Percentiles rank a stretch among this genome's conserved stretches.
Conservation (phyloP, 64 coral and sea anemone genomes). For the Acropora yongei region DNA sequence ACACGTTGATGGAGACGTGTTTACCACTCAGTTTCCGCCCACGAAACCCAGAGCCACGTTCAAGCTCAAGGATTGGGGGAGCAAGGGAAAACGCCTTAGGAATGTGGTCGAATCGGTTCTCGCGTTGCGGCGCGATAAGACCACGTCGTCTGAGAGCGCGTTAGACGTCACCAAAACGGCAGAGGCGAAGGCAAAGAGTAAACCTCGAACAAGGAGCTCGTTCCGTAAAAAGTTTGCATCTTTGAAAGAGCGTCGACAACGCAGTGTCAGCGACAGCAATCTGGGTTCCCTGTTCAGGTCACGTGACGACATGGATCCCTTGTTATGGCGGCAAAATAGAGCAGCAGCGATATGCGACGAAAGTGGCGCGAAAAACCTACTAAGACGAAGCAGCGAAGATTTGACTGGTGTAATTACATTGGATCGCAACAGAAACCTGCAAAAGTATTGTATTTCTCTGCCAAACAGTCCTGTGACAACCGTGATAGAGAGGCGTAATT, state of each 20-base stretch:
- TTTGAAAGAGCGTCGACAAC: constrained; percentile 34
- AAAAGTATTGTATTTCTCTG: constrained; percentile 1
- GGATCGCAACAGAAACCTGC: not conserved
- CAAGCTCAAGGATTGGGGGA: constrained; percentile 19
- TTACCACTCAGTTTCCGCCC: not conserved
- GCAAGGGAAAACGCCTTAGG: not conserved
- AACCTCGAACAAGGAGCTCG: not conserved
- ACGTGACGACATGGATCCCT: constrained; percentile 21
- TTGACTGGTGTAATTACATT: not conserved
- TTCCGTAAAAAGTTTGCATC: constrained; percentile 36
- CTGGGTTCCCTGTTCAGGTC: not conserved
- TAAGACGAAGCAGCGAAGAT: constrained; percentile 27
- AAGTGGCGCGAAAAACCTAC: not conserved
- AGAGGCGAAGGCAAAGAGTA: not conserved
- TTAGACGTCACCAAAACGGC: not conserved
- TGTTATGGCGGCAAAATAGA: not conserved
- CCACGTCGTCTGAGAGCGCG: not conserved
- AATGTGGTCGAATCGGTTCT: constrained; percentile 19
- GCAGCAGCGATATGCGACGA: not conserved
- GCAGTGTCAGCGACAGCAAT: constrained; percentile 19
- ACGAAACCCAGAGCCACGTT: not conserved
- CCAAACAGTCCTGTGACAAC: not conserved
- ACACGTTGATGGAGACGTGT: not conserved
- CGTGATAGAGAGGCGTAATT: not conserved
- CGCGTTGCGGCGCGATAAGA: constrained; percentile 2